phyloP scores from a whole-genome alignment of 2,888 invertebrate species.

The Bellardia pandia region DNA sequence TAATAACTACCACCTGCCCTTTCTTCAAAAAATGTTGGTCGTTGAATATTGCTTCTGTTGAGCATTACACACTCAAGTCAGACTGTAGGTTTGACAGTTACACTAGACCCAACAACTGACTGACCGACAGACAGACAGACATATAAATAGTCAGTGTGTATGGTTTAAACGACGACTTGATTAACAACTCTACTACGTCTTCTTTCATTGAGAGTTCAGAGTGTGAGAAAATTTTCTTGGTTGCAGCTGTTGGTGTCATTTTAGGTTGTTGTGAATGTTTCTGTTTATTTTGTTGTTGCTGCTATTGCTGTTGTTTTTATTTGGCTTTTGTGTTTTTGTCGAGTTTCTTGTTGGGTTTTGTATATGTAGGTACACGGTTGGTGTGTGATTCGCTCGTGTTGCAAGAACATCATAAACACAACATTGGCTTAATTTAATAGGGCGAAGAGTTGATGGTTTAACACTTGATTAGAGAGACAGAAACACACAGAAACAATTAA shows the following conservation, averaged over 20 bases:
- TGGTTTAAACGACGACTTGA: slow-evolving; percentile 71
- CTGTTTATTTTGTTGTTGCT: slow-evolving; percentile 71
- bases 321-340: slow-evolving; percentile 55
- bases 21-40: slow-evolving; percentile 75
- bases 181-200: slow-evolving; percentile 69
- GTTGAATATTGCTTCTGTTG: slow-evolving; percentile 83
- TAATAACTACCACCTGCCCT: slow-evolving; percentile 82
- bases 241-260: slow-evolving; percentile 82
- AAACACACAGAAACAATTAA: slow-evolving; percentile 11
- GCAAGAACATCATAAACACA: slow-evolving; percentile 67
- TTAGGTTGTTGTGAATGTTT: slow-evolving; percentile 58
- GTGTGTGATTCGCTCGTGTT: slow-evolving; percentile 72
- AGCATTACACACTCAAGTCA: slow-evolving; percentile 75
- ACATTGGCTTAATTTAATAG: slow-evolving; percentile 66
- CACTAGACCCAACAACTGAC: slow-evolving; percentile 17
- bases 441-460: slow-evolving; percentile 71
- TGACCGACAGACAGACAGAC: slow-evolving; percentile 21
- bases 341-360: slow-evolving; percentile 50
- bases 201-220: slow-evolving; percentile 73
- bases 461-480: slow-evolving; percentile 69
- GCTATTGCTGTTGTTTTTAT: slow-evolving; percentile 35
- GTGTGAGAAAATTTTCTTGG: slow-evolving; percentile 83
- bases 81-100: slow-evolving; percentile 52
- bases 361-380: slow-evolving; percentile 35
- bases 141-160: slow-evolving; percentile 33